phyloP scores from a whole-genome alignment of 2,113 vertebrate genomes.

The Cololabis saira region DNA sequence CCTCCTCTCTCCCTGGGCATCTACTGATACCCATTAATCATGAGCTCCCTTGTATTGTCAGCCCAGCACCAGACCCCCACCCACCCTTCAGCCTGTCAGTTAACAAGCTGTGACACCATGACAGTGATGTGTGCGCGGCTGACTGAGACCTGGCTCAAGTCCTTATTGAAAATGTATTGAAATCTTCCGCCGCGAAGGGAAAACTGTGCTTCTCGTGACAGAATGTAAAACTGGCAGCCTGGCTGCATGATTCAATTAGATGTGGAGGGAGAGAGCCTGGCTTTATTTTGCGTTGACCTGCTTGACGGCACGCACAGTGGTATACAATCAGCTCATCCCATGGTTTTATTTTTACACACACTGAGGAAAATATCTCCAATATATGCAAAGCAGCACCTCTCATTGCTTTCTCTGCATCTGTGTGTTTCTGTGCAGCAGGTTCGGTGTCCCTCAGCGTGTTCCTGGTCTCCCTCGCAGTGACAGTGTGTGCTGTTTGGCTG shows the following conservation, averaged over 20 bases:
- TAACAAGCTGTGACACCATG: constrained; percentile 78
- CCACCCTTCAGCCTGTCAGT: constrained; percentile 70
- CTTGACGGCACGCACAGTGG: constrained; percentile 26
- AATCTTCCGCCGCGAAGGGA: constrained; percentile 52
- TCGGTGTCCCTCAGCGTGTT: constrained; percentile 92
- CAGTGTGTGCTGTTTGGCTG: constrained; percentile 96
- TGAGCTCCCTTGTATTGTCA: constrained; percentile 71
- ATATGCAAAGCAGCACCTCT: constrained; percentile 22
- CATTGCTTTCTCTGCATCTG: constrained; percentile 52
- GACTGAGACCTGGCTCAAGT: constrained; percentile 65
- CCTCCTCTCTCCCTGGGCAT: constrained; percentile 58
- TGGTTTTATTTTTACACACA: constrained; percentile 29
- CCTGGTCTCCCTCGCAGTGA: constrained; percentile 96
- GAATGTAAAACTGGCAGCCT: constrained; percentile 50
- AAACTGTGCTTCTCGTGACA: constrained; percentile 63
- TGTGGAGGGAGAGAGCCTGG: constrained; percentile 2
- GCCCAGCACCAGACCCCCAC: constrained; percentile 28
- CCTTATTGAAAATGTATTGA: constrained; percentile 72
- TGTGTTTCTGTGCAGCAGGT: constrained; percentile 82
- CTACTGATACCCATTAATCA: constrained; percentile 78
- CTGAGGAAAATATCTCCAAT: constrained; percentile 22
- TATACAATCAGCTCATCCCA: constrained; percentile 23
- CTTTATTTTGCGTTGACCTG: constrained; percentile 29
- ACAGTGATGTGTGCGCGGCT: constrained; percentile 72
- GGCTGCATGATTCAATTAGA: constrained; percentile 58